phyloP scores from a whole-genome alignment of 2,888 invertebrate genomes.

The Sphinx pinastri region DNA sequence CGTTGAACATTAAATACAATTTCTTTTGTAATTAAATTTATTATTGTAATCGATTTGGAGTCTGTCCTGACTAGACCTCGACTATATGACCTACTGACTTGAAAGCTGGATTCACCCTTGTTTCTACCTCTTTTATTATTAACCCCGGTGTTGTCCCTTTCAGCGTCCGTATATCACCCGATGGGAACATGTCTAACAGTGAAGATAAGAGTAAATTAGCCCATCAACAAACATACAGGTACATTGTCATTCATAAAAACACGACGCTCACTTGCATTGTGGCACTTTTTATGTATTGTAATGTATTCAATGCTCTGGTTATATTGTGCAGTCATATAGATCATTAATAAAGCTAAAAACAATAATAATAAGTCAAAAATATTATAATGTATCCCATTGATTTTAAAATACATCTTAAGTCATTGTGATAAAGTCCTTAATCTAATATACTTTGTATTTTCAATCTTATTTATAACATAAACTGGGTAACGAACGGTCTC shows the following conservation, averaged over 20 bases:
- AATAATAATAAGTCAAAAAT: too few species aligned
- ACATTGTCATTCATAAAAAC: conserved; percentile 57
- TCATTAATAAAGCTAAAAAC: neutral
- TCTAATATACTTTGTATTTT: too few species aligned
- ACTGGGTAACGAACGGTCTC: neutral
- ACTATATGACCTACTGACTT: too few species aligned
- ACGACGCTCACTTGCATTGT: conserved; percentile 39
- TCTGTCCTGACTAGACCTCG: too few species aligned
- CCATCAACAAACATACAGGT: conserved; percentile 91
- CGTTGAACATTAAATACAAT: too few species aligned
- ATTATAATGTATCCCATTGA: too few species aligned
- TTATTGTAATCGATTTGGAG: too few species aligned
- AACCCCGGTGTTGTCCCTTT: conserved; percentile 84
- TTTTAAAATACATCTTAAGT: too few species aligned
- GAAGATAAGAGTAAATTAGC: conserved; percentile 87
- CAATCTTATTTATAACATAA: neutral
- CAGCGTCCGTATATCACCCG: conserved; percentile 85
- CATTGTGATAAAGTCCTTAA: too few species aligned
- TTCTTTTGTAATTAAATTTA: too few species aligned
- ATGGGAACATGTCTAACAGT: conserved; percentile 85
- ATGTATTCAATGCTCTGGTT: conserved; percentile 3
- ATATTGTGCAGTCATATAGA: conserved; percentile 18
- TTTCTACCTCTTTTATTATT: conserved; percentile 63
- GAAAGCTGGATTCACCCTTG: conserved; percentile 8
- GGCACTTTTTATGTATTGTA: conserved; percentile 22